Conservation (phyloP, 2,113 vertebrate species). For the Phrynosoma blainvillii region DNA sequence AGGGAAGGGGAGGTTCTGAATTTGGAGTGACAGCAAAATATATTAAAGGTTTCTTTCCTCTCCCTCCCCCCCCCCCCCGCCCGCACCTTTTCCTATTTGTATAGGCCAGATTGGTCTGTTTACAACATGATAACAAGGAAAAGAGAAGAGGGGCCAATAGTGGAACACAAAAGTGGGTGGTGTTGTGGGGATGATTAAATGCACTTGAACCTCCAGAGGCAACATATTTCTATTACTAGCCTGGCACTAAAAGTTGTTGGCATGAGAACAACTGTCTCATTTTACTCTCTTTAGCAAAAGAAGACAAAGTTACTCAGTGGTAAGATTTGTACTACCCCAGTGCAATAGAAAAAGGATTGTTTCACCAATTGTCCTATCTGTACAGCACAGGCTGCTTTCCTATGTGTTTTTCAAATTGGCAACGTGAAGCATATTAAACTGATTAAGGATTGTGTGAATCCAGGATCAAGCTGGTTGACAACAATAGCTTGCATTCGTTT, state of each 20-base stretch:
- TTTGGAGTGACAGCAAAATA: conserved; percentile 44
- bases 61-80: too few relatives aligned
- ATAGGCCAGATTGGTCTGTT: conserved; percentile 60
- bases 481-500: conserved; percentile 50
- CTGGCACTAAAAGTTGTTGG: conserved; percentile 72
- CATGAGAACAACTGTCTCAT: conserved; percentile 71
- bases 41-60: conserved; percentile 9
- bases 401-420: conserved; percentile 71
- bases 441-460: conserved; percentile 73
- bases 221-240: conserved; percentile 62
- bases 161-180: conserved; percentile 51
- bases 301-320: conserved; percentile 68
- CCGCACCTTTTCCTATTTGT: background rate
- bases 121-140: conserved; percentile 64
- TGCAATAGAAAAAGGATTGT: conserved; percentile 68
- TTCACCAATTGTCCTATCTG: conserved; percentile 76
- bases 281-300: conserved; percentile 64
- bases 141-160: conserved; percentile 65
- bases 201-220: conserved; percentile 64
- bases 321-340: conserved; percentile 68
- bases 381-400: conserved; percentile 68
- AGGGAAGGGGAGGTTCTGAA: background rate
- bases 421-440: conserved; percentile 72
- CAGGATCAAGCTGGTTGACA: conserved; percentile 66
- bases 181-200: conserved; percentile 66